Conservation (phyloP, 2,113 vertebrate genomes). For the Rhombomys opimus region DNA sequence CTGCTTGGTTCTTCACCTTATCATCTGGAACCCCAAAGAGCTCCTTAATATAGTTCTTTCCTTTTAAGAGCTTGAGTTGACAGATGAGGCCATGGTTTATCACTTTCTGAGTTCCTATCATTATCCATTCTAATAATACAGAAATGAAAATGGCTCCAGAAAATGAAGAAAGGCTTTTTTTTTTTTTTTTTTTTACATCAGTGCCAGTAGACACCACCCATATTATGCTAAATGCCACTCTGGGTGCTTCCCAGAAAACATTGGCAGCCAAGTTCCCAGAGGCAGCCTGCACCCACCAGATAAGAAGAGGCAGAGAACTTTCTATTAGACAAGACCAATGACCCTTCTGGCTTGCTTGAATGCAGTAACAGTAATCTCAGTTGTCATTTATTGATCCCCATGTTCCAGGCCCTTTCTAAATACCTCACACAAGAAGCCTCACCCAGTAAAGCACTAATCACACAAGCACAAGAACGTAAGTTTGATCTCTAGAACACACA, state of each 20-base stretch:
- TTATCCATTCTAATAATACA: conserved; percentile 17
- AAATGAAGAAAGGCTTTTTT: not conserved
- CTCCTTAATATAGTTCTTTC: not conserved
- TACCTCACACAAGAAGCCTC: not conserved
- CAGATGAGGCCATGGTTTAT: not conserved
- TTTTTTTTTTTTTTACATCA: not conserved
- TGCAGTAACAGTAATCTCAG: not conserved
- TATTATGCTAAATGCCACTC: conserved; percentile 69
- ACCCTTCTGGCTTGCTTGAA: not conserved
- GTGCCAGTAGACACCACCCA: conserved; percentile 47
- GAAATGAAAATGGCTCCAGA: conserved; percentile 37
- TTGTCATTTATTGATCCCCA: conserved; percentile 14
- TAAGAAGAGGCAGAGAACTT: conserved; percentile 51
- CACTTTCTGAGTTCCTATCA: not conserved
- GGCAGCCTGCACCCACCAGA: conserved; percentile 60
- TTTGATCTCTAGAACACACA: not conserved
- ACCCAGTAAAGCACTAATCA: not conserved
- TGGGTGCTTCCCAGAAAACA: conserved; percentile 68
- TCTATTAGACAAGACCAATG: not conserved
- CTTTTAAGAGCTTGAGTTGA: not conserved
- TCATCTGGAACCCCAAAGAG: not conserved
- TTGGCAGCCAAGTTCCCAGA: conserved; percentile 60
- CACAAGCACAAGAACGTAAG: not conserved
- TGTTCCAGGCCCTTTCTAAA: conserved; percentile 50
- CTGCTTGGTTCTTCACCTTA: not conserved